Percentiles rank a stretch among this genome's conserved stretches.
Conservation (phyloP, 2,888 invertebrate genomes). For the Saturnia pavonia region DNA sequence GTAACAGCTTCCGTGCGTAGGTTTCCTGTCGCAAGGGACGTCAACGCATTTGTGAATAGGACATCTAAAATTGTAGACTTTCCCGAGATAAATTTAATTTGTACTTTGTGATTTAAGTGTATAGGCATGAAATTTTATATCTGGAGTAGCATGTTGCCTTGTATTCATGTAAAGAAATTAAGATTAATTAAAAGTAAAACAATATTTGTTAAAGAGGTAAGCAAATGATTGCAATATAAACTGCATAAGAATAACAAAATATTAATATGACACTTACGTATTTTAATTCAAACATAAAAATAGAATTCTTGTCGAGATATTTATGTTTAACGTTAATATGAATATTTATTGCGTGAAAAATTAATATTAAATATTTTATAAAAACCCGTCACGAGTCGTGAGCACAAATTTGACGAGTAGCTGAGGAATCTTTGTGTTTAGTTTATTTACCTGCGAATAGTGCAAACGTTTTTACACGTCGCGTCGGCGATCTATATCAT, state of each 20-base stretch:
- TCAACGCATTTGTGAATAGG: conserved; percentile 15
- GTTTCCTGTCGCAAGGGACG: conserved; percentile 18
- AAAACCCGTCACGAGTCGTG: background rate
- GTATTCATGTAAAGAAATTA: conserved; percentile 2
- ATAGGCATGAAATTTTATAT: conserved; percentile 3
- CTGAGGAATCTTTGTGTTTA: background rate
- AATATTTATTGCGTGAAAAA: conserved; percentile 8
- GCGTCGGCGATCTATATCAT: background rate
- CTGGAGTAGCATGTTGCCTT: conserved; percentile 12
- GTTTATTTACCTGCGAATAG: background rate
- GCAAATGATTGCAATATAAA: background rate
- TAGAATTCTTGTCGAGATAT: no score
- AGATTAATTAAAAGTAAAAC: conserved; percentile 7
- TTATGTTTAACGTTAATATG: background rate
- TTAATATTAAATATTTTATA: background rate
- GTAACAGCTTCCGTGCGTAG: conserved; percentile 30
- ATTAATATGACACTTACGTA: background rate
- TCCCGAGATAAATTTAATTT: background rate
- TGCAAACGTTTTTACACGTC: background rate
- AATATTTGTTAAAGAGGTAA: conserved; percentile 16
- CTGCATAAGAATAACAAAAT: background rate
- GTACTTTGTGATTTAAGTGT: conserved; percentile 5
- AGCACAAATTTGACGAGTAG: background rate
- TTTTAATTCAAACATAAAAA: no score
- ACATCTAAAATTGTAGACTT: background rate